Percentiles rank a stretch among this genome's conserved stretches.
phyloP scores from a whole-genome alignment of 2,797 vertebrate species.

The Octomys mimax region DNA sequence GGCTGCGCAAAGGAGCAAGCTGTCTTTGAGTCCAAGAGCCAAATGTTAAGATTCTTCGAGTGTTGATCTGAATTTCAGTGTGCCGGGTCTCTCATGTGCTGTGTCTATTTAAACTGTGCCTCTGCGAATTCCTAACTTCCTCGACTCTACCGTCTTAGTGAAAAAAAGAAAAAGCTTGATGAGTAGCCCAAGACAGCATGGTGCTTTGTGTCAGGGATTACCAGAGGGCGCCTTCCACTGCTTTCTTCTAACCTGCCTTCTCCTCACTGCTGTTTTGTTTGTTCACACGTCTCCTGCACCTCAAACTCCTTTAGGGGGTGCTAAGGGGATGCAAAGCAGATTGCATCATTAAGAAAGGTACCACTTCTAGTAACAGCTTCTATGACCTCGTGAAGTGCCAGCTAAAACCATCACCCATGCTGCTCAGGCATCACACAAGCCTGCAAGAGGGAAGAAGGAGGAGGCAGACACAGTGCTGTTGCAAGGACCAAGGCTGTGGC shows the following conservation, averaged over 20 bases:
- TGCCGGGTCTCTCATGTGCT: background rate
- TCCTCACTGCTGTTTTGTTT: background rate
- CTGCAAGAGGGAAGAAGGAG: background rate
- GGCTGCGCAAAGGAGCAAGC: conserved; percentile 57
- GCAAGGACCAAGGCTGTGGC: background rate
- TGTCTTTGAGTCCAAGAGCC: conserved; percentile 67
- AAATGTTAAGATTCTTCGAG: conserved; percentile 66
- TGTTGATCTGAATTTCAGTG: conserved; percentile 52
- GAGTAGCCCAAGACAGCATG: background rate
- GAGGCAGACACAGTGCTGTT: background rate
- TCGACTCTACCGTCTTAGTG: fast-evolving
- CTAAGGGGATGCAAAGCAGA: background rate
- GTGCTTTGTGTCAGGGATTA: background rate
- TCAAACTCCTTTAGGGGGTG: background rate
- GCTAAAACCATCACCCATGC: background rate
- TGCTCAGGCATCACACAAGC: background rate
- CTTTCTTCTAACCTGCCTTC: background rate
- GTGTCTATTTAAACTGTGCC: background rate
- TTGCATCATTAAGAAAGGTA: background rate
- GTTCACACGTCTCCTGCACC: background rate
- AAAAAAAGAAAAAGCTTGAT: background rate
- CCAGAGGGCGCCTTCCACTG: background rate
- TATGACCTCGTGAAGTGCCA: background rate
- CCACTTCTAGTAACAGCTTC: background rate
- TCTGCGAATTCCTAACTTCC: background rate